phyloP scores from a whole-genome alignment of 2,113 vertebrate species.

The Myotis davidii region DNA sequence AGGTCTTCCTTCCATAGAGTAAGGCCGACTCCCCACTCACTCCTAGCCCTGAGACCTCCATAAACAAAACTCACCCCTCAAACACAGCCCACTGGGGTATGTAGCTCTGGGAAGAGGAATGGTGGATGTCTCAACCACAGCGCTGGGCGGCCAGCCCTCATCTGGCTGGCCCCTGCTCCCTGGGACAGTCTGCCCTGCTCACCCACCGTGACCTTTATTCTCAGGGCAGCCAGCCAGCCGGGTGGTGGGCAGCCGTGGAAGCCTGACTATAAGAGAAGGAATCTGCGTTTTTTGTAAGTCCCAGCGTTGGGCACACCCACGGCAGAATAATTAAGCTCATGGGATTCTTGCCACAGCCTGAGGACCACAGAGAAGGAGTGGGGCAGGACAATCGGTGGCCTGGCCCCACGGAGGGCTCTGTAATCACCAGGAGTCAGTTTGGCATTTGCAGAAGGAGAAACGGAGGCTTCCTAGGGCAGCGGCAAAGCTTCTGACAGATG shows the following conservation, averaged over 20 bases:
- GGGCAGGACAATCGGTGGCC: background rate
- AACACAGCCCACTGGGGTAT: background rate
- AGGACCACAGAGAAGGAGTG: background rate
- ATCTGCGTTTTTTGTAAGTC: slow-evolving; percentile 54
- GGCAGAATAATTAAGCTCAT: background rate
- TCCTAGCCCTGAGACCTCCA: background rate
- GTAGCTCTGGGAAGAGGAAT: background rate
- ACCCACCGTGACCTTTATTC: background rate
- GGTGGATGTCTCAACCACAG: background rate
- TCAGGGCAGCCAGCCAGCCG: background rate
- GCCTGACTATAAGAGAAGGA: background rate
- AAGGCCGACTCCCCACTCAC: background rate
- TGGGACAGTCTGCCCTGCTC: background rate
- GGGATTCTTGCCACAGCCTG: background rate
- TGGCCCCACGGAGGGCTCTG: background rate
- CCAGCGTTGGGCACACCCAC: slow-evolving; percentile 35
- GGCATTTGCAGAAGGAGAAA: background rate
- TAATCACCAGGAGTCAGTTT: background rate
- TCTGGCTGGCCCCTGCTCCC: background rate
- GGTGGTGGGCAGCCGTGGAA: background rate
- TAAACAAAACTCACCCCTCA: background rate
- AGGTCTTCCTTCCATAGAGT: background rate
- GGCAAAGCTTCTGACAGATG: background rate
- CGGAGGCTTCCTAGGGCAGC: background rate
- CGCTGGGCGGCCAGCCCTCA: background rate